These are phyloP conservation scores for Rhynchopsitta pachyrhyncha DNA, from an alignment of 2,113 vertebrate genomes.

Conservation along the genomic window DNA sequence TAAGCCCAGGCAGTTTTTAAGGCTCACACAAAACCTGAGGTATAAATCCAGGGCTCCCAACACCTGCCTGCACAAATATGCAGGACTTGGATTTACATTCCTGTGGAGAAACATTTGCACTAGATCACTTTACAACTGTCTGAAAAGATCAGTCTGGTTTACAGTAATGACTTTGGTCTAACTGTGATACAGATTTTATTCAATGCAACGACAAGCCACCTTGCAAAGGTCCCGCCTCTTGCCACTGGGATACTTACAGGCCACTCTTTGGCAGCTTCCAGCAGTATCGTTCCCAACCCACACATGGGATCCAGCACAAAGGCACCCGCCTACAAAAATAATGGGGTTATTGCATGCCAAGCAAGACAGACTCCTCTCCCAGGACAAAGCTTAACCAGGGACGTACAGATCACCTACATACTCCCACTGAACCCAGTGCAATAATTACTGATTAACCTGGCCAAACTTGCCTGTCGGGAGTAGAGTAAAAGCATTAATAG, in stretches of 20 bases:
- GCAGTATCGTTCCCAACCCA: slow-evolving; percentile 87
- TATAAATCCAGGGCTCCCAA: not conserved
- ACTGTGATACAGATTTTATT: not conserved
- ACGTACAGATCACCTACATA: not conserved
- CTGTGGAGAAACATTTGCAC: rapidly evolving
- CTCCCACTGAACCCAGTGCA: not conserved
- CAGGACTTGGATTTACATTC: not conserved
- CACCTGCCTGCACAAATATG: not conserved
- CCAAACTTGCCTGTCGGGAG: not conserved
- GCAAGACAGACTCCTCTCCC: not conserved
- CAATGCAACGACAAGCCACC: not conserved
- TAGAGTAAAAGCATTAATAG: not conserved
- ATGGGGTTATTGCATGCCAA: not conserved
- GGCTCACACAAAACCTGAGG: not conserved
- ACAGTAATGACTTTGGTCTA: not conserved
- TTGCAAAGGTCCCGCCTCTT: not conserved
- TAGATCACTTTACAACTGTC: not conserved
- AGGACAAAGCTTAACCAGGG: not conserved
- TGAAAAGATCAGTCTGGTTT: not conserved
- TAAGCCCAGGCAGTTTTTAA: not conserved
- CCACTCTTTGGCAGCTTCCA: slow-evolving; percentile 90
- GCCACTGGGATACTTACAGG: slow-evolving; percentile 71
- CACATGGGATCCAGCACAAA: slow-evolving; percentile 92
- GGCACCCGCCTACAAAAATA: slow-evolving; percentile 74
- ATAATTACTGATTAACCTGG: not conserved